A percentile compares a stretch with the other conserved stretches of the same genome.
Conservation (phyloP, 1,140 invertebrate species). For the roundworm (Caenorhabditis elegans) region DNA sequence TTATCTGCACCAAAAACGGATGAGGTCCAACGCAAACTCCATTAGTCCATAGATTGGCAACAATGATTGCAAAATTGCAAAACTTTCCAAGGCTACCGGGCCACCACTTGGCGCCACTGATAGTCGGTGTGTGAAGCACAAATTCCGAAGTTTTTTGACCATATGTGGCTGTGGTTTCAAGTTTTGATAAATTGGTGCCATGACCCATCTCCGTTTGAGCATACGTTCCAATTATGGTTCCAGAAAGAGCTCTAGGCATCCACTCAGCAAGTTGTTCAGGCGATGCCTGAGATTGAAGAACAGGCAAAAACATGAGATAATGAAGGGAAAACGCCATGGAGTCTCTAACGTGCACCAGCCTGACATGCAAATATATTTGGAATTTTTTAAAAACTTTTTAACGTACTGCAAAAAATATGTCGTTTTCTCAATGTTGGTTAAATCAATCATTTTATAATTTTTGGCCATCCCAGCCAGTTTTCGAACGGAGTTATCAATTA, state of each 20-base stretch:
- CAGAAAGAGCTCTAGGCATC: conserved; percentile 79
- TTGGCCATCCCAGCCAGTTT: conserved; percentile 70
- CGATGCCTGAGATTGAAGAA: conserved; percentile 82
- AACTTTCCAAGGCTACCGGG: conserved; percentile 77
- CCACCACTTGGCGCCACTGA: conserved; percentile 82
- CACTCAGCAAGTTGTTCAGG: conserved; percentile 83
- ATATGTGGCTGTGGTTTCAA: conserved; percentile 88
- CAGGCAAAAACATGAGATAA: conserved; percentile 88
- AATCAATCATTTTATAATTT: conserved; percentile 23
- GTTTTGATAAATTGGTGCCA: conserved; percentile 84
- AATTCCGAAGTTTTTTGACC: conserved; percentile 82
- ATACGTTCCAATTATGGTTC: conserved; percentile 85
- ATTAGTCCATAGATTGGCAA: conserved; percentile 84
- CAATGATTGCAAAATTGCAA: conserved; percentile 80
- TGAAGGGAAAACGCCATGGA: conserved; percentile 81
- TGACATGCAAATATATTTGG: neutral
- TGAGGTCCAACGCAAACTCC: conserved; percentile 84
- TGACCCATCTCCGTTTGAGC: conserved; percentile 92
- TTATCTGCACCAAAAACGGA: conserved; percentile 85
- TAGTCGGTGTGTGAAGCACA: conserved; percentile 80
- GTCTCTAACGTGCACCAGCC: conserved; percentile 73
- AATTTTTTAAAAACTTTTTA: neutral
- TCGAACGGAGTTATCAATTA: conserved; percentile 78
- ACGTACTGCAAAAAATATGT: conserved; percentile 4
- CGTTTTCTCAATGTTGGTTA: conserved; percentile 26